Evolutionary conservation across 2,113 vertebrate genomes (phyloP), one percentile per base, ranked within the genome.

Genomic region (Xiphophorus couchianus): DNA sequence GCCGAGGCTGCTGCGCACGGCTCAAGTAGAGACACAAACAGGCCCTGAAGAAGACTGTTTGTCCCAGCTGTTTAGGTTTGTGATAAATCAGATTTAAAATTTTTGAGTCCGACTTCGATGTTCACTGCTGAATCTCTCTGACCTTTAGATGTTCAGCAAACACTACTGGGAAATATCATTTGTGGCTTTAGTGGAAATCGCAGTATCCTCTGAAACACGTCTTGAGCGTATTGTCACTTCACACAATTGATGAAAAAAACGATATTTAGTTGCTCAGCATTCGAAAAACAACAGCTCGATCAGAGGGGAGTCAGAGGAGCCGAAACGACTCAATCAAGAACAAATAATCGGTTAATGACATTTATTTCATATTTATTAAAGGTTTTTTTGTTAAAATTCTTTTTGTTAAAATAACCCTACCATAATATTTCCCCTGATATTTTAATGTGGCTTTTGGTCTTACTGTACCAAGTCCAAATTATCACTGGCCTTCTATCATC

Each of bases 1-100:
- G 63, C 77, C 28, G 51, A 76, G 69, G 76, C 75, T 64, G 74
- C 71, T 71, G 73, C 66, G 70, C 77, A 61, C 60, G 60, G 73
- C 73, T 62, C 67, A 44, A 71, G 72, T 67, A 74, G 77, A 31
- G 63, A 82, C 73, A 42, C 70, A 63, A 63, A 64, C 39, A 67
- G 39, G 17, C 62, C 72, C 51, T 71, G 51, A 62, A 81, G 71
- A 31, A 58, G 66, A 72, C 69, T 31, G 64, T 72, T 84, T 75
- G 74, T 66, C 64, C 6, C 1, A 25, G 25, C 67, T 65, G 25
- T 27, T n/a, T 31, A 48, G 33, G 58, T 61, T 62, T 39, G 60
- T 71, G 63, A 65, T 83, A 51, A 58, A 74, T 70, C 51, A 54
- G 54, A 61, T 51, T 25, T 1, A n/a, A 10, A 2, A 10, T 58